phyloP scores from a whole-genome alignment of 2,797 vertebrate species.

The Artibeus lituratus region DNA sequence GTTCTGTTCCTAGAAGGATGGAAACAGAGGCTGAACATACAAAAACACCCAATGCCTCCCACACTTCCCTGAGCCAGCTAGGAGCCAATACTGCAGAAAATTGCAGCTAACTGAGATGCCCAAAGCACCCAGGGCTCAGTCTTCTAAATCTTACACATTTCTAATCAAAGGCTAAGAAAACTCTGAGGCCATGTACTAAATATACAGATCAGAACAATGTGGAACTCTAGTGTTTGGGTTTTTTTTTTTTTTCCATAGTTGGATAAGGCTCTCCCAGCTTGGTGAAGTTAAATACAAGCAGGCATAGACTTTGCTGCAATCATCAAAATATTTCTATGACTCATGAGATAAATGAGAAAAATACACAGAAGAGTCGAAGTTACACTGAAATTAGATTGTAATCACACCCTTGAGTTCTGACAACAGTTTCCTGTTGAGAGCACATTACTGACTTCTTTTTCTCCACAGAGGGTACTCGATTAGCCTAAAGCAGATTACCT shows the following conservation, averaged over 20 bases:
- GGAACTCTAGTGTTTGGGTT: background rate
- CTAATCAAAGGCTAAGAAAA: background rate
- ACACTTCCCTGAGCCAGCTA: background rate
- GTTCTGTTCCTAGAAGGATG: background rate
- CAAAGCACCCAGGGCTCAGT: background rate
- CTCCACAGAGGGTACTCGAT: background rate
- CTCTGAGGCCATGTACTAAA: background rate
- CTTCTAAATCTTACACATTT: background rate
- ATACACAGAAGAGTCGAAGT: conserved; percentile 50
- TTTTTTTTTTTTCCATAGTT: background rate
- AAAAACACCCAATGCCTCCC: background rate
- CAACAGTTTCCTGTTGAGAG: conserved; percentile 38
- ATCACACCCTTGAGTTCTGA: conserved; percentile 56
- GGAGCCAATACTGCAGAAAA: background rate
- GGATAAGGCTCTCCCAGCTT: background rate
- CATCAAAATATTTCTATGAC: conserved; percentile 66
- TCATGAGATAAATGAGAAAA: conserved; percentile 62
- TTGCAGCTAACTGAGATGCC: background rate
- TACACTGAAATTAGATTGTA: conserved; percentile 54
- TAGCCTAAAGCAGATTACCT: background rate
- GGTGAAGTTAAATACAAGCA: conserved; percentile 11
- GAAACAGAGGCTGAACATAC: background rate
- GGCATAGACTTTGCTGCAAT: conserved; percentile 28
- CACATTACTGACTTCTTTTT: conserved; percentile 28
- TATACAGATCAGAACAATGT: background rate